phyloP scores from a whole-genome alignment of 2,113 vertebrate genomes.

The Phalacrocorax pelagicus region DNA sequence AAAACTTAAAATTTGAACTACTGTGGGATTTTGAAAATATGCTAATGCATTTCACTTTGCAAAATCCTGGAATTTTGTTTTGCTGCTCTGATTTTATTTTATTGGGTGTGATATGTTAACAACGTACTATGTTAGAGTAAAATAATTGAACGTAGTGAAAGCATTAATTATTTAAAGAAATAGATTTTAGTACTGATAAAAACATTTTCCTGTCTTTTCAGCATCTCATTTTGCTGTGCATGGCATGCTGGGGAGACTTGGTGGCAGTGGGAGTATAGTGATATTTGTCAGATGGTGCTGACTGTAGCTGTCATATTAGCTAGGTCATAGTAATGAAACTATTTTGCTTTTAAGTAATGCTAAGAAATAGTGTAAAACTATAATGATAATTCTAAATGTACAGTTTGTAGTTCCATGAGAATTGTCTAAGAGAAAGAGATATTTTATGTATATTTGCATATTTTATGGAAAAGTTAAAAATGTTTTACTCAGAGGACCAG shows the following conservation, averaged over 20 bases:
- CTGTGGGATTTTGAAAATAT: not conserved
- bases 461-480: not conserved
- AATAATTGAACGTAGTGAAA: not conserved
- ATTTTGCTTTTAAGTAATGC: not conserved
- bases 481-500: fast-evolving
- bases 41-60: not conserved
- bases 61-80: not conserved
- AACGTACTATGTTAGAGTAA: not conserved
- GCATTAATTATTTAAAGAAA: not conserved
- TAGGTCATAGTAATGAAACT: not conserved
- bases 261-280: not conserved
- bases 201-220: not conserved
- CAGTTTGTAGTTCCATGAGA: not conserved
- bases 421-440: not conserved
- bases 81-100: not conserved
- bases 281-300: not conserved
- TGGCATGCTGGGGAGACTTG: fast-evolving
- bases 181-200: not conserved
- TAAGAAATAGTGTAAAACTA: not conserved
- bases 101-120: not conserved
- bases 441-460: not conserved
- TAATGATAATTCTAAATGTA: not conserved
- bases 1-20: not conserved
- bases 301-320: not conserved
- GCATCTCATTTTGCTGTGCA: not conserved